phyloP scores from a whole-genome alignment of 2,888 invertebrate genomes.

The Mimachlamys varia region DNA sequence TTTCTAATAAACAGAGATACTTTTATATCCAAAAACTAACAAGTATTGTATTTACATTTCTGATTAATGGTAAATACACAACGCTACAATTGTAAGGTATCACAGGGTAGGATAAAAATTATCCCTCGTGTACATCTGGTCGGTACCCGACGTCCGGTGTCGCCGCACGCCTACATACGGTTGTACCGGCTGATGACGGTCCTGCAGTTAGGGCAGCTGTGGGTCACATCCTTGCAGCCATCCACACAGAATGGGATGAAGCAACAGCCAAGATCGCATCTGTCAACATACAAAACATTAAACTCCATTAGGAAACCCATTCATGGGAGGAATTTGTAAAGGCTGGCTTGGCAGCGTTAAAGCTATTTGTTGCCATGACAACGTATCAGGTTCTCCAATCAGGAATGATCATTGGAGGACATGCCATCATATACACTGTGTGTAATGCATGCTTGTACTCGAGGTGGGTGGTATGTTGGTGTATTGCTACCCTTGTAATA shows the following conservation, averaged over 20 bases:
- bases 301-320: neutral
- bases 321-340: too few relatives aligned
- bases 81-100: neutral
- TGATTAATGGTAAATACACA: neutral
- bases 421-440: too few relatives aligned
- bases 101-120: neutral
- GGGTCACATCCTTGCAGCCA: conserved; percentile 77
- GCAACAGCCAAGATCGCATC: conserved; percentile 68
- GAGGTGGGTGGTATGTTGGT: too few relatives aligned
- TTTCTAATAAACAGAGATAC: neutral
- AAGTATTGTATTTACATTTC: neutral
- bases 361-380: too few relatives aligned
- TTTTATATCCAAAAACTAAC: neutral
- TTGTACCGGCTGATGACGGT: conserved; percentile 70
- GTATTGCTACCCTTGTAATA: too few relatives aligned
- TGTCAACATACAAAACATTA: conserved; percentile 40
- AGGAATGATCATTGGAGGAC: too few relatives aligned
- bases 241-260: conserved; percentile 69
- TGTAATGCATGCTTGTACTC: too few relatives aligned
- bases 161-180: conserved; percentile 64
- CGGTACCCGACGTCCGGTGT: neutral
- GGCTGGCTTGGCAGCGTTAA: too few relatives aligned
- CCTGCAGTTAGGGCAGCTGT: conserved; percentile 77
- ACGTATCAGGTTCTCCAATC: too few relatives aligned
- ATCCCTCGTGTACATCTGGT: neutral